Conservation (phyloP, 2,888 invertebrate species). For the Cheilosia vernalis region DNA sequence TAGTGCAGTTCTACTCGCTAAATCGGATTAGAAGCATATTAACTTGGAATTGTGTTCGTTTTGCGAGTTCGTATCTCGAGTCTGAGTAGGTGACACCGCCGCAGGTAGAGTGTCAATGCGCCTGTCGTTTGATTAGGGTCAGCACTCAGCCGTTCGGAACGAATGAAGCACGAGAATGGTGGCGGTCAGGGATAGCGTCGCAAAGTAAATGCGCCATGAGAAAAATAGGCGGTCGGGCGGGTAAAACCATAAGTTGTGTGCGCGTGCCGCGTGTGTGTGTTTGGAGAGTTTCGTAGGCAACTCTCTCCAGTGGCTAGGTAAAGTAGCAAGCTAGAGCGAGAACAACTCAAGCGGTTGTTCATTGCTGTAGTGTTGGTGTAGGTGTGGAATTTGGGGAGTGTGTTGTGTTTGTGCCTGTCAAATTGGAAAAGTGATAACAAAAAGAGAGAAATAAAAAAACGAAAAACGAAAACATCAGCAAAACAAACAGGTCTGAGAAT, state of each 20-base stretch:
- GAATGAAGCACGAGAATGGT: constrained; percentile 66
- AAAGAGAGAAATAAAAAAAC: constrained; percentile 38
- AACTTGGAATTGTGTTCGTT: constrained; percentile 37
- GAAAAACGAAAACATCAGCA: constrained; percentile 35
- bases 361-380: constrained; percentile 62
- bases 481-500: constrained; percentile 69
- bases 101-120: constrained; percentile 65
- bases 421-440: constrained; percentile 51
- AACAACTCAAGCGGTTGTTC: constrained; percentile 39
- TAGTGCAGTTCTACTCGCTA: constrained; percentile 74
- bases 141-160: constrained; percentile 63
- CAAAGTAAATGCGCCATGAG: constrained; percentile 57
- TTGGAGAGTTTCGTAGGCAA: constrained; percentile 64
- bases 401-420: constrained; percentile 69
- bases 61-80: constrained; percentile 12
- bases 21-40: constrained; percentile 60
- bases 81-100: constrained; percentile 44
- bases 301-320: constrained; percentile 22
- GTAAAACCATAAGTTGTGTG: not conserved
- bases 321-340: constrained; percentile 60
- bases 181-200: constrained; percentile 70
- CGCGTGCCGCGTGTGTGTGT: constrained; percentile 13
- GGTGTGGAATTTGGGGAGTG: constrained; percentile 71
- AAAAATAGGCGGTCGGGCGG: constrained; percentile 67
- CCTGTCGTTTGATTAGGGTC: constrained; percentile 68